Conservation (phyloP, 1,140 invertebrate species). For the Coelopa frigida region DNA sequence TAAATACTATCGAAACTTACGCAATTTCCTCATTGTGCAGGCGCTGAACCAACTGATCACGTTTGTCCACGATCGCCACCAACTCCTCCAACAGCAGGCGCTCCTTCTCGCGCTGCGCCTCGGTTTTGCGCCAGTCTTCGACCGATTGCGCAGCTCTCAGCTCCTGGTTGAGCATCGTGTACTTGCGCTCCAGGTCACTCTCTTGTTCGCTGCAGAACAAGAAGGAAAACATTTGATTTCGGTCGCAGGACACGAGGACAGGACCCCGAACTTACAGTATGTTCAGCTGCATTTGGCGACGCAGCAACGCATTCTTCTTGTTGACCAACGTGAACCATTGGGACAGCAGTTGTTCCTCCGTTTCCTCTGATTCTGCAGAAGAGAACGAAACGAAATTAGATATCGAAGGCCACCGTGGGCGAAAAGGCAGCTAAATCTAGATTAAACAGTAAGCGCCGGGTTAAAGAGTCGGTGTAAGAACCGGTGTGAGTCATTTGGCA, state of each 20-base stretch:
- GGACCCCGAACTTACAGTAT: slow-evolving; percentile 77
- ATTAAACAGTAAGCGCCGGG: too few relatives aligned
- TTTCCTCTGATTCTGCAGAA: slow-evolving; percentile 52
- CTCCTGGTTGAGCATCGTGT: slow-evolving; percentile 81
- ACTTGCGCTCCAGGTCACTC: slow-evolving; percentile 82
- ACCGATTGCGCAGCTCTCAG: slow-evolving; percentile 79
- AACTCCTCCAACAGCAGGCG: slow-evolving; percentile 79
- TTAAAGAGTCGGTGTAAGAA: too few relatives aligned
- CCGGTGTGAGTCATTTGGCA: too few relatives aligned
- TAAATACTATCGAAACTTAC: slow-evolving; percentile 58
- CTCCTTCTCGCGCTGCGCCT: slow-evolving; percentile 80
- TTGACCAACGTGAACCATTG: slow-evolving; percentile 95
- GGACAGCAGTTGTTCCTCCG: slow-evolving; percentile 81
- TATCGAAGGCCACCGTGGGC: too few relatives aligned
- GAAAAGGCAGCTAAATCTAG: too few relatives aligned
- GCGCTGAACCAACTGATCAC: slow-evolving; percentile 91
- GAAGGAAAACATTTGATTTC: slow-evolving; percentile 6
- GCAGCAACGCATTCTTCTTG: slow-evolving; percentile 90
- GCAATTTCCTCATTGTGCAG: slow-evolving; percentile 91
- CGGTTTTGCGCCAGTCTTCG: slow-evolving; percentile 91
- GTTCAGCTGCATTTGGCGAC: slow-evolving; percentile 92
- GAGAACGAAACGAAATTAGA: too few relatives aligned
- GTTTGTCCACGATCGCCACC: slow-evolving; percentile 88
- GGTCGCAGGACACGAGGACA: too few relatives aligned
- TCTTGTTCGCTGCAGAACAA: slow-evolving; percentile 75